These are phyloP conservation scores for Gopherus flavomarginatus DNA, from an alignment of 2,113 vertebrate genomes.

Conservation along the genomic window DNA sequence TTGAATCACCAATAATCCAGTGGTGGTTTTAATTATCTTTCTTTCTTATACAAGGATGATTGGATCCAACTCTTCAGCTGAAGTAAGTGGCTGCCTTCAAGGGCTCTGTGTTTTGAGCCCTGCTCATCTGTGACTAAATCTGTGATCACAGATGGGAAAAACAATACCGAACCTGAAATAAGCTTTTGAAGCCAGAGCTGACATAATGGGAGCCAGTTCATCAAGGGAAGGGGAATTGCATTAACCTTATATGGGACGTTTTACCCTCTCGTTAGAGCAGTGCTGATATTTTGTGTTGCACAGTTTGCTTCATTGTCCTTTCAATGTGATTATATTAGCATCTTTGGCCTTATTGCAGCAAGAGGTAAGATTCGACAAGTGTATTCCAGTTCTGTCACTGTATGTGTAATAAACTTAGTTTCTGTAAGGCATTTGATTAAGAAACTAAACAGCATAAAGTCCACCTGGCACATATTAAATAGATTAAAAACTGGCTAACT, in stretches of 20 bases:
- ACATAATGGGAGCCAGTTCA: background rate
- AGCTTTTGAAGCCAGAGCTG: background rate
- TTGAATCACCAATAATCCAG: background rate
- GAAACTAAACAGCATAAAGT: background rate
- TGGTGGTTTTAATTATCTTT: background rate
- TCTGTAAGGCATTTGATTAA: background rate
- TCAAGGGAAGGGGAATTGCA: background rate
- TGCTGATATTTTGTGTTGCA: background rate
- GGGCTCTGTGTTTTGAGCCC: background rate
- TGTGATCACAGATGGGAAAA: background rate
- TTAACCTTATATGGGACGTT: background rate
- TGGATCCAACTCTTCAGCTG: background rate
- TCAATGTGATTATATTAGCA: background rate
- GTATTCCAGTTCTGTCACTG: background rate
- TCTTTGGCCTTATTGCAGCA: background rate
- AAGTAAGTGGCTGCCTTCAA: background rate
- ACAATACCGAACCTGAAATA: background rate
- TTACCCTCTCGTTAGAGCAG: background rate
- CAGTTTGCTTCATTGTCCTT: background rate
- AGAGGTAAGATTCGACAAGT: background rate
- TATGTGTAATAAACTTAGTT: background rate
- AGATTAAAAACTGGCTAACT: background rate
- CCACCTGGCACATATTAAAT: fast-evolving
- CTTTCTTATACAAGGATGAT: background rate
- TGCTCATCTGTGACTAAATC: background rate